A percentile compares a stretch with the other conserved stretches of the same genome.
Evolutionary conservation across 2,113 vertebrate genomes (phyloP).

Genomic region (Regulus satrapa): DNA sequence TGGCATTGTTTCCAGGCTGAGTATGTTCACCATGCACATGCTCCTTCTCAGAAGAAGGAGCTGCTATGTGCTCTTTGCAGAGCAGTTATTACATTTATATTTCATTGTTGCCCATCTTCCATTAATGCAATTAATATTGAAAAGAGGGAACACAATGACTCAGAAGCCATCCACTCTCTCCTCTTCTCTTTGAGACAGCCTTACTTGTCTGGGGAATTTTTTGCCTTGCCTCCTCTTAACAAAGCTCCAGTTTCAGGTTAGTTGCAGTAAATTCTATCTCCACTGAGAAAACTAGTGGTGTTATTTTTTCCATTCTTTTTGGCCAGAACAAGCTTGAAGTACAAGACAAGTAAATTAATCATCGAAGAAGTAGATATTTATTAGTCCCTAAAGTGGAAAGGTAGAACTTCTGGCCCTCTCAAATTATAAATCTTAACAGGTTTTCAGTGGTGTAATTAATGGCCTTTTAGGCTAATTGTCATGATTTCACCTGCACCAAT

Average conservation of each 20-base stretch:
- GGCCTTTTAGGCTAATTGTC: background rate
- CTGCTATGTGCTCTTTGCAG: background rate
- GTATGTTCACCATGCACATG: background rate
- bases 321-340: background rate
- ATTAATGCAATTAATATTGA: background rate
- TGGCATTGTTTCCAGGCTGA: background rate
- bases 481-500: background rate
- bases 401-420: background rate
- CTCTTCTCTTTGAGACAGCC: background rate
- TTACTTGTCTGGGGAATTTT: background rate
- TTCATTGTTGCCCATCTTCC: background rate
- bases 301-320: background rate
- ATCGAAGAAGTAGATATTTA: background rate
- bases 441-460: background rate
- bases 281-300: background rate
- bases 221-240: background rate
- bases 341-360: constrained; percentile 5
- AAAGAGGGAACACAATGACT: background rate
- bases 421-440: background rate
- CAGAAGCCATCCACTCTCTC: background rate
- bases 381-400: background rate
- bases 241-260: background rate
- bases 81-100: background rate
- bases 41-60: background rate
- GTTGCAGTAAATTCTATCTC: background rate